Percentiles rank a stretch among this genome's conserved stretches.
These are phyloP conservation scores for Anisognathus igniventris DNA, from an alignment of 2,797 vertebrate genomes.

Conservation along the genomic window DNA sequence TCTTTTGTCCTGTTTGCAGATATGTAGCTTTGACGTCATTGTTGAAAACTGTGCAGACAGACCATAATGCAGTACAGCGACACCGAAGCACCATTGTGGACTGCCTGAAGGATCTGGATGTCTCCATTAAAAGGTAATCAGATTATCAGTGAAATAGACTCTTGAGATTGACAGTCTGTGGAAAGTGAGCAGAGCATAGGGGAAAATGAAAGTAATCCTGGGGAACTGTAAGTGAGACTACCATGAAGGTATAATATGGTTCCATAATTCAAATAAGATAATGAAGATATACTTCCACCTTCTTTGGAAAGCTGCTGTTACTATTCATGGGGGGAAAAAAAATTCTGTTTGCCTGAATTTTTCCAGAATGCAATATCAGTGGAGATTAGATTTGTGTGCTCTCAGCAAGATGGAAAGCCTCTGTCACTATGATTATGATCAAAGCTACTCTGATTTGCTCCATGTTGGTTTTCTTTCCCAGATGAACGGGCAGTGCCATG, in stretches of 20 bases:
- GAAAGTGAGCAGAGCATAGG: neutral
- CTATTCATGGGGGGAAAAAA: neutral
- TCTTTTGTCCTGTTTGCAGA: constrained; percentile 57
- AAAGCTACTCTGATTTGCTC: neutral
- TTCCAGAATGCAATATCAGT: neutral
- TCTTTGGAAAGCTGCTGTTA: neutral
- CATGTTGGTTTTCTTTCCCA: neutral
- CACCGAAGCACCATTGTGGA: constrained; percentile 99
- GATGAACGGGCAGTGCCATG: neutral
- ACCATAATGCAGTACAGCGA: constrained; percentile 98
- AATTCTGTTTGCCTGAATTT: neutral
- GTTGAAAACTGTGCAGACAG: constrained; percentile 98
- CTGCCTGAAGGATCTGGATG: constrained; percentile 97
- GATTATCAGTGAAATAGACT: neutral
- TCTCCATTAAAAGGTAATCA: constrained; percentile 95
- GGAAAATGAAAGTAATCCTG: neutral
- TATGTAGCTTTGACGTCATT: constrained; percentile 98
- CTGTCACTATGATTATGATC: neutral
- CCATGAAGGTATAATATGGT: neutral
- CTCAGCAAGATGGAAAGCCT: neutral
- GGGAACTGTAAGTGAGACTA: neutral
- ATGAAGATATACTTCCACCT: neutral
- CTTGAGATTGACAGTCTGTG: neutral
- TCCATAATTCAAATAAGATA: neutral
- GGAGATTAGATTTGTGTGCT: neutral